Percentiles rank a stretch among this genome's conserved stretches.
Evolutionary conservation across 1,140 invertebrate genomes (phyloP).

Genomic region (Galendromus occidentalis): DNA sequence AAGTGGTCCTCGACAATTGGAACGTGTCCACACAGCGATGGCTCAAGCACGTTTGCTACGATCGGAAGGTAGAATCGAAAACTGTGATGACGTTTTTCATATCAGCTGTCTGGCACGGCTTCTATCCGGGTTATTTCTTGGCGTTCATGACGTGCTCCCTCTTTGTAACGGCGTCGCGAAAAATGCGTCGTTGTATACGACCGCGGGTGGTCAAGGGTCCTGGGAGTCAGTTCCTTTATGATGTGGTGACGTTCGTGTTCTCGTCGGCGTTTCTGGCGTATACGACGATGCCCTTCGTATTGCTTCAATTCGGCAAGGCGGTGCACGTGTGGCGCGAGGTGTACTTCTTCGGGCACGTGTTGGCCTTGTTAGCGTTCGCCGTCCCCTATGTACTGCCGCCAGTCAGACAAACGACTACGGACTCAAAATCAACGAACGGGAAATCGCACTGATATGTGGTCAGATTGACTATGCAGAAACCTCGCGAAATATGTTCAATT

Average conservation of each 20-base stretch:
- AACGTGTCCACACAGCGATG: slow-evolving; percentile 77
- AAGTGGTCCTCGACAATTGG: slow-evolving; percentile 62
- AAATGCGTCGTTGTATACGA: slow-evolving; percentile 46
- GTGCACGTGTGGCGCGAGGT: slow-evolving; percentile 44
- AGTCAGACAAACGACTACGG: not conserved
- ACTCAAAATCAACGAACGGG: not conserved
- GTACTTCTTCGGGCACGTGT: slow-evolving; percentile 16
- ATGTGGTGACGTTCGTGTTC: slow-evolving; percentile 37
- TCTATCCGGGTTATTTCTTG: slow-evolving; percentile 90
- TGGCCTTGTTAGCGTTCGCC: slow-evolving; percentile 6
- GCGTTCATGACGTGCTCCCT: slow-evolving; percentile 73
- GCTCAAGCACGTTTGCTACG: slow-evolving; percentile 67
- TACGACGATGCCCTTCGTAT: slow-evolving; percentile 63
- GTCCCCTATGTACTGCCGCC: not conserved
- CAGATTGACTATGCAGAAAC: not conserved
- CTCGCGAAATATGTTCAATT: not conserved
- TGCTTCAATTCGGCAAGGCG: slow-evolving; percentile 54
- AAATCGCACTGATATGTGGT: not conserved
- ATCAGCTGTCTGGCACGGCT: slow-evolving; percentile 89
- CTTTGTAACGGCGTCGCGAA: slow-evolving; percentile 60
- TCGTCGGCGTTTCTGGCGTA: slow-evolving; percentile 67
- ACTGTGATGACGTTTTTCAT: slow-evolving; percentile 51
- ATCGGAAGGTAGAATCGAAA: slow-evolving; percentile 36
- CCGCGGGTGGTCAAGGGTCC: slow-evolving; percentile 47
- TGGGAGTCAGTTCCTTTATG: slow-evolving; percentile 23